Evolutionary conservation across 2,888 invertebrate genomes (phyloP).

Genomic region (Erebia ligea): DNA sequence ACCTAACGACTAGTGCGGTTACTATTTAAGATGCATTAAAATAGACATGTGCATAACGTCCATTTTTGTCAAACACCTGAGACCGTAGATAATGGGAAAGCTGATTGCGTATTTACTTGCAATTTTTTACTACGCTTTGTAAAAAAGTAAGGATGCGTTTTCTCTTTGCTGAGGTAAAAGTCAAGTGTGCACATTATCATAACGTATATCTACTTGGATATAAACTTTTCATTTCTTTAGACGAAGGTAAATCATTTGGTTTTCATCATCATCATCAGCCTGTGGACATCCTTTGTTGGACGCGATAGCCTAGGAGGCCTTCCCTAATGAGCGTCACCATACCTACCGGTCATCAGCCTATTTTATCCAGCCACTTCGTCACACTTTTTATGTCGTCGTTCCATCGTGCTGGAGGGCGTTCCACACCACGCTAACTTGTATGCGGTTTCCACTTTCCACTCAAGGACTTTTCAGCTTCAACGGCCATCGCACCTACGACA

Average conservation of each 20-base stretch:
- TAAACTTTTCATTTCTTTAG: not conserved
- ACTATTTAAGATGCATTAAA: conserved; percentile 34
- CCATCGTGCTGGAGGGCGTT: no score
- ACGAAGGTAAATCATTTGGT: not conserved
- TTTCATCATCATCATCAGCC: no score
- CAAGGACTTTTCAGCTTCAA: no score
- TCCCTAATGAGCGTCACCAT: no score
- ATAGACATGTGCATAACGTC: conserved; percentile 32
- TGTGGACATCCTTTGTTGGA: no score
- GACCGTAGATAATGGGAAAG: conserved; percentile 31
- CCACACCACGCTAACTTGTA: no score
- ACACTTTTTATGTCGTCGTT: no score
- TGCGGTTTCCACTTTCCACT: no score
- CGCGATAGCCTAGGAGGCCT: no score
- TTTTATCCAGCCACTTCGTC: no score
- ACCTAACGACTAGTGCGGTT: conserved; percentile 31
- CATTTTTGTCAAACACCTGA: conserved; percentile 27
- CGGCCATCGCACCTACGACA: no score
- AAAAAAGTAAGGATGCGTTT: conserved; percentile 19
- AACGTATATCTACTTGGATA: not conserved
- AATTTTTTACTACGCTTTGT: conserved; percentile 22
- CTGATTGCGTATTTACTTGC: conserved; percentile 32
- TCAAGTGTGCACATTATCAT: conserved; percentile 1
- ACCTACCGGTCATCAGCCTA: no score
- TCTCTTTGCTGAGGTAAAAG: conserved; percentile 8